phyloP scores from a whole-genome alignment of 2,888 invertebrate genomes.

The Blera fallax region DNA sequence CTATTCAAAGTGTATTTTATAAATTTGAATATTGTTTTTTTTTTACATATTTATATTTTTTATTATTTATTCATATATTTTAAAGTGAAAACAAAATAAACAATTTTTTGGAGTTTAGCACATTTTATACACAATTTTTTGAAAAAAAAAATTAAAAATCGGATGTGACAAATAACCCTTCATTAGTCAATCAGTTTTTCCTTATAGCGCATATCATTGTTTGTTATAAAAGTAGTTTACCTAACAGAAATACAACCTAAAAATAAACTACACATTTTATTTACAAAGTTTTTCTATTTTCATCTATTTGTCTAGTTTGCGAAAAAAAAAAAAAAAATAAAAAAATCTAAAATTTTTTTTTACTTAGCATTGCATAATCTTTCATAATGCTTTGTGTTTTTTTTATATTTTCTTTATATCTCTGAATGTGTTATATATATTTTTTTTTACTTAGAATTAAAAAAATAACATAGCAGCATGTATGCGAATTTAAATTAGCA shows the following conservation, averaged over 20 bases:
- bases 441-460: conserved; percentile 5
- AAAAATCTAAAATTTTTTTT: conserved; percentile 45
- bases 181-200: conserved; percentile 33
- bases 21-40: conserved; percentile 73
- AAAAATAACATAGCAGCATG: conserved; percentile 64
- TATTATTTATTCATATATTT: conserved; percentile 62
- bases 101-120: conserved; percentile 69
- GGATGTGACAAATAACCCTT: conserved; percentile 62
- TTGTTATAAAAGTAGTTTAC: conserved; percentile 20
- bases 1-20: conserved; percentile 71
- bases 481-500: conserved; percentile 36
- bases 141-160: conserved; percentile 12
- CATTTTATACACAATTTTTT: conserved; percentile 37
- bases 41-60: conserved; percentile 60
- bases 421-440: conserved; percentile 38
- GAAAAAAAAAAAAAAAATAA: conserved; percentile 65
- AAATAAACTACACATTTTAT: conserved; percentile 44
- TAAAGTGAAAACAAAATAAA: conserved; percentile 5
- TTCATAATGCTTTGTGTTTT: conserved; percentile 67
- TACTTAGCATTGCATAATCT: conserved; percentile 57
- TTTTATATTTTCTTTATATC: conserved; percentile 64
- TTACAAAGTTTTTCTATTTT: conserved; percentile 72
- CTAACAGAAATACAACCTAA: conserved; percentile 23
- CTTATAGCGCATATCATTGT: conserved; percentile 53
- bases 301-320: conserved; percentile 73